phyloP scores from a whole-genome alignment of 2,797 vertebrate genomes.

The Pempheris klunzingeri region DNA sequence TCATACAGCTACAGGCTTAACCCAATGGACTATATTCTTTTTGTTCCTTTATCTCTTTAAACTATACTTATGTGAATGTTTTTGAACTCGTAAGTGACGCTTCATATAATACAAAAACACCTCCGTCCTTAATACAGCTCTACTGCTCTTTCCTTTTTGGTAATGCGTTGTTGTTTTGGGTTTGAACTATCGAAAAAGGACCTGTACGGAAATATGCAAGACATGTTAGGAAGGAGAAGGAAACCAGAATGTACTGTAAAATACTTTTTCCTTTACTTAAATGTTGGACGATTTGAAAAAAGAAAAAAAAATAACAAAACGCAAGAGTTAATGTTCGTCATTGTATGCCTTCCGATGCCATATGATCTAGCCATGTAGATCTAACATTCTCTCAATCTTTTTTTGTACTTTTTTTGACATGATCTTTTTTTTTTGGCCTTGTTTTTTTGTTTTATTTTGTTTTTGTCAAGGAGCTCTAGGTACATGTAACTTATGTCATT shows the following conservation, averaged over 20 bases:
- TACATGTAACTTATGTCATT: constrained; percentile 99
- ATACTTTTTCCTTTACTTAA: constrained; percentile 92
- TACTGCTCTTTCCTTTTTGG: constrained; percentile 81
- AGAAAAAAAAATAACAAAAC: constrained; percentile 80
- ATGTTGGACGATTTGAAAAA: constrained; percentile 74
- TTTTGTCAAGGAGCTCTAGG: constrained; percentile 92
- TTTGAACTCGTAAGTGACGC: constrained; percentile 70
- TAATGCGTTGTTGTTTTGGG: constrained; percentile 76
- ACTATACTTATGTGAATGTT: constrained; percentile 75
- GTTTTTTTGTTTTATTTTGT: constrained; percentile 75
- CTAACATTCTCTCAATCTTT: constrained; percentile 88
- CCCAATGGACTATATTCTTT: constrained; percentile 62
- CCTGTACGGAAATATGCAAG: constrained; percentile 95
- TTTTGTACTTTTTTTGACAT: constrained; percentile 84
- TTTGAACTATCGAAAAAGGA: constrained; percentile 83
- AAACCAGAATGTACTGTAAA: constrained; percentile 94
- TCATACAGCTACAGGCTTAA: constrained; percentile 70
- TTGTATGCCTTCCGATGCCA: constrained; percentile 88
- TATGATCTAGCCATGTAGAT: constrained; percentile 92
- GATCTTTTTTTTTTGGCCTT: constrained; percentile 78
- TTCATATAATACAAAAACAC: constrained; percentile 86
- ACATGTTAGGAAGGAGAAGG: constrained; percentile 85
- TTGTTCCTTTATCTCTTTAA: constrained; percentile 69
- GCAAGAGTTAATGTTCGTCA: constrained; percentile 83
- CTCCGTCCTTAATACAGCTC: constrained; percentile 86